Evolutionary conservation across 2,113 vertebrate genomes (phyloP).

Genomic region (Centropus unirufus): DNA sequence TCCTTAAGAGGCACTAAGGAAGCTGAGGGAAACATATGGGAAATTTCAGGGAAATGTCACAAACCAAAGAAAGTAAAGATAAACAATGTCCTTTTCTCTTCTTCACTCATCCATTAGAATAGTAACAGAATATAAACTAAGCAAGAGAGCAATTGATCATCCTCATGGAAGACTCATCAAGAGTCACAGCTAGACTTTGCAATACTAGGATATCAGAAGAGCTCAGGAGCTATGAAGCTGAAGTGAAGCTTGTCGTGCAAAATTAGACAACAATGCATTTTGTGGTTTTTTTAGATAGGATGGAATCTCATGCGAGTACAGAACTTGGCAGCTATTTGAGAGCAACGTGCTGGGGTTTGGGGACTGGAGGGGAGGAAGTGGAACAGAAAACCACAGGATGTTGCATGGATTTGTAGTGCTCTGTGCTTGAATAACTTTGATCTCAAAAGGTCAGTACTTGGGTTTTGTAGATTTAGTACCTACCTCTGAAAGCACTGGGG

Average conservation of each 20-base stretch:
- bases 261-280: not conserved
- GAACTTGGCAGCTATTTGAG: not conserved
- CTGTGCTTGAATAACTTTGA: not conserved
- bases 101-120: not conserved
- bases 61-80: slow-evolving; percentile 34
- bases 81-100: slow-evolving; percentile 1
- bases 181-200: not conserved
- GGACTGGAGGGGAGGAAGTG: fast-evolving
- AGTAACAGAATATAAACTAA: slow-evolving; percentile 28
- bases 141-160: not conserved
- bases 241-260: not conserved
- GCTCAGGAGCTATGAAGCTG: fast-evolving
- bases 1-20: not conserved
- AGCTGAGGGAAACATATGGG: not conserved
- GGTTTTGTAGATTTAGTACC: not conserved
- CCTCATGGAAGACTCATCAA: not conserved
- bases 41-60: slow-evolving; percentile 16
- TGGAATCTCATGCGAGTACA: not conserved
- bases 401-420: not conserved
- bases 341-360: not conserved
- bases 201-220: not conserved
- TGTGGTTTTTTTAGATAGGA: too few species aligned
- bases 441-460: not conserved
- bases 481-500: not conserved
- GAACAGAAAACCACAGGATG: not conserved